Conservation (phyloP, 1,140 invertebrate species). For the Drosophila asahinai region DNA sequence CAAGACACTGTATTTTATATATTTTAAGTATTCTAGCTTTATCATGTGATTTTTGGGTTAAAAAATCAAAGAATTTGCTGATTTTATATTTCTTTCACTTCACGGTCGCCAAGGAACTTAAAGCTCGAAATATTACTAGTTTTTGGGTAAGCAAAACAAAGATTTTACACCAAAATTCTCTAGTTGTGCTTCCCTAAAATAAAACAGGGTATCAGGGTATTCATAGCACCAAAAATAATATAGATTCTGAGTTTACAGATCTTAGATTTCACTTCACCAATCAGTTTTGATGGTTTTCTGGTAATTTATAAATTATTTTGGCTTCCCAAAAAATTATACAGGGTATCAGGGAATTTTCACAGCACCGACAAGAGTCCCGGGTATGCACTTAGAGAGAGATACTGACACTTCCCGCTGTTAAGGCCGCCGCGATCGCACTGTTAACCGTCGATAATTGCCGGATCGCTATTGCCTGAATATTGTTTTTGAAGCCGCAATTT, state of each 20-base stretch:
- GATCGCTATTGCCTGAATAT: slow-evolving; percentile 54
- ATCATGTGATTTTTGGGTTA: background rate
- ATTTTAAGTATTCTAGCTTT: background rate
- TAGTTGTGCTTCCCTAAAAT: too few species aligned
- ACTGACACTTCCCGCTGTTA: slow-evolving; percentile 15
- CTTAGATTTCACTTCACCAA: background rate
- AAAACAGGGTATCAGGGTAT: background rate
- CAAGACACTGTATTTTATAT: background rate
- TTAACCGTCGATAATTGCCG: slow-evolving; percentile 69
- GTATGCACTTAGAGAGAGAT: background rate
- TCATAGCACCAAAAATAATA: background rate
- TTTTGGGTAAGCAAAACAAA: too few species aligned
- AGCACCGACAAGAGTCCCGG: background rate
- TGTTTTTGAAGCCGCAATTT: slow-evolving; percentile 67
- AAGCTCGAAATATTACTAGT: too few species aligned
- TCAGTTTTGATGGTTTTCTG: background rate
- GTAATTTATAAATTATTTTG: background rate
- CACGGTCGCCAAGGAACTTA: background rate
- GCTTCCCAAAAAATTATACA: background rate
- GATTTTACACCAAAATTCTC: too few species aligned
- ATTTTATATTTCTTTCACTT: background rate
- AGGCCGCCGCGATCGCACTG: slow-evolving; percentile 44
- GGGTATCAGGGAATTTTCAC: background rate
- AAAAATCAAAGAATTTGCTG: background rate
- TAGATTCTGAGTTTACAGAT: background rate